Evolutionary conservation across 2,113 vertebrate species (phyloP).

Genomic region (Tachysurus vachellii): DNA sequence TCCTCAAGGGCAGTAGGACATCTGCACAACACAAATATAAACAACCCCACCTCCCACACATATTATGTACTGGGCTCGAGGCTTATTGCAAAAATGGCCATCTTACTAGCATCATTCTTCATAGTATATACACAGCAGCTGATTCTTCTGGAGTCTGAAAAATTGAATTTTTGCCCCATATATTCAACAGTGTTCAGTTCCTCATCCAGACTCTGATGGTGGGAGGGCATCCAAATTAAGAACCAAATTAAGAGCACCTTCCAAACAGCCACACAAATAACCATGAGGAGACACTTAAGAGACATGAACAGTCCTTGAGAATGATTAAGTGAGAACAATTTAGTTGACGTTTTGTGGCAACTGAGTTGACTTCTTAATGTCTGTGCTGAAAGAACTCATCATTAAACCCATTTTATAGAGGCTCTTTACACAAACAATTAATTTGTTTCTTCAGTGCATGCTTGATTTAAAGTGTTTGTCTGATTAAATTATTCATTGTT

Average conservation of each 20-base stretch:
- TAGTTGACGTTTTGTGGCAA: conserved; percentile 32
- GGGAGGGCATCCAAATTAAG: conserved; percentile 53
- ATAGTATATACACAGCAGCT: conserved; percentile 69
- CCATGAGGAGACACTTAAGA: conserved; percentile 31
- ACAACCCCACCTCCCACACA: conserved; percentile 53
- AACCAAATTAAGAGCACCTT: conserved; percentile 52
- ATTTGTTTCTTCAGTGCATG: conserved; percentile 7
- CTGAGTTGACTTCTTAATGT: conserved; percentile 28
- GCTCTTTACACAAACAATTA: conserved; percentile 2
- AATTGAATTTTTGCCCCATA: conserved; percentile 69
- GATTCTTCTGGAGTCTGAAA: conserved; percentile 67
- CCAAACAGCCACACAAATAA: conserved; percentile 45
- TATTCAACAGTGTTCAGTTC: conserved; percentile 65
- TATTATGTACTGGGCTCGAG: conserved; percentile 60
- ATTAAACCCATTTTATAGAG: conserved; percentile 14
- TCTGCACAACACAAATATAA: conserved; percentile 54
- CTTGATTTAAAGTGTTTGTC: conserved; percentile 9
- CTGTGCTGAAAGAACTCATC: conserved; percentile 10
- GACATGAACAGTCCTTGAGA: conserved; percentile 27
- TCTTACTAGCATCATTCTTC: conserved; percentile 66
- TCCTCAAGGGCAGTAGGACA: conserved; percentile 62
- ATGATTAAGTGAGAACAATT: conserved; percentile 47
- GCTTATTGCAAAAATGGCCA: conserved; percentile 68
- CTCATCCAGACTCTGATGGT: conserved; percentile 49
- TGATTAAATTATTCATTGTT: not conserved